A percentile compares a stretch with the other conserved stretches of the same genome.
phyloP scores from a whole-genome alignment of 2,888 invertebrate genomes.

The Acrobasis consociella region DNA sequence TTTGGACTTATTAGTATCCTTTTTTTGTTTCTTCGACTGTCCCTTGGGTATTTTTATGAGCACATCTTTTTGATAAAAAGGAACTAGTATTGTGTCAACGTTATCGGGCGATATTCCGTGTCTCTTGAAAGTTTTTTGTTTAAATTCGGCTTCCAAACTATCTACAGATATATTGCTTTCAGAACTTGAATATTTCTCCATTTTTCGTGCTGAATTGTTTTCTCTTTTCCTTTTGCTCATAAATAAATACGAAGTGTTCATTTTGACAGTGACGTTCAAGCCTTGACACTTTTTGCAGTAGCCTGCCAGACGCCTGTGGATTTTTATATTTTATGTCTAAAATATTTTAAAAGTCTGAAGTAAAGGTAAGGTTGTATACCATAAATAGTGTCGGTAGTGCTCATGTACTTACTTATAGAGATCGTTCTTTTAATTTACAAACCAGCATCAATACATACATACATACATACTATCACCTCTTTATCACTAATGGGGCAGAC shows the following conservation, averaged over 20 bases:
- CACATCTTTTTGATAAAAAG: conserved; percentile 76
- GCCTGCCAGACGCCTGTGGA: conserved; percentile 3
- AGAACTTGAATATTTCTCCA: conserved; percentile 58
- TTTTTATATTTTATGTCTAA: no score
- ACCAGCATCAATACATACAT: no score
- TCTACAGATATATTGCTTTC: conserved; percentile 66
- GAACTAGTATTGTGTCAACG: conserved; percentile 72
- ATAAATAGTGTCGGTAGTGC: no score
- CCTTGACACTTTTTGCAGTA: background rate
- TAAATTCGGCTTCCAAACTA: conserved; percentile 61
- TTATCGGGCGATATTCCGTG: conserved; percentile 44
- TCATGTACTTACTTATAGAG: no score
- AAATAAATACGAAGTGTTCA: conserved; percentile 58
- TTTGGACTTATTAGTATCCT: conserved; percentile 38
- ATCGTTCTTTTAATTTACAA: no score
- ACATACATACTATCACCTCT: no score
- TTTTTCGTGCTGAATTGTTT: conserved; percentile 45
- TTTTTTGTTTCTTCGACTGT: conserved; percentile 45
- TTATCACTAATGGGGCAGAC: no score
- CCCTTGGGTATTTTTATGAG: conserved; percentile 68
- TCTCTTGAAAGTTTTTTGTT: conserved; percentile 41
- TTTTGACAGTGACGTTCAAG: conserved; percentile 43
- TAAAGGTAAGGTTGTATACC: no score
- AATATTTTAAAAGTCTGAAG: no score
- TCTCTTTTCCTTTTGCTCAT: conserved; percentile 53